These are phyloP conservation scores for Plecturocebus donacophilus DNA, from an alignment of 2,113 vertebrate species.

Conservation along the genomic window DNA sequence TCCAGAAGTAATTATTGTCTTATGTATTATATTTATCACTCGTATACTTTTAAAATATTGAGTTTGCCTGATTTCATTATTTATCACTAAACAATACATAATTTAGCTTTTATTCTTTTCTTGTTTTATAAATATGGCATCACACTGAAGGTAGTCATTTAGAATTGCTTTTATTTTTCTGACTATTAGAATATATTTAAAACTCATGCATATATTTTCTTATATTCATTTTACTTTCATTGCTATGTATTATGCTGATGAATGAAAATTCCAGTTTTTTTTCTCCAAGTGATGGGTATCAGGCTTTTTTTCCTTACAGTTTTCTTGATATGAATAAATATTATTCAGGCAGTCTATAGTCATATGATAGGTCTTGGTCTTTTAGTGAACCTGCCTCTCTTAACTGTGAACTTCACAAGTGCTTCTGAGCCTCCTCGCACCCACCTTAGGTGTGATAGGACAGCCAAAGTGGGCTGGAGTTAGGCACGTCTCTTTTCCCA, in stretches of 20 bases:
- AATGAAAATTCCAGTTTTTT: neutral
- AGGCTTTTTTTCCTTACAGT: too few species aligned
- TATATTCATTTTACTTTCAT: slow-evolving; percentile 17
- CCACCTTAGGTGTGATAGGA: neutral
- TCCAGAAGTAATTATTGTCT: neutral
- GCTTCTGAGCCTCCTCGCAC: neutral
- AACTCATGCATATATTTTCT: neutral
- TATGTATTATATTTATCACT: neutral
- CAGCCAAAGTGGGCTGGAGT: neutral
- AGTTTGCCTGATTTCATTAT: neutral
- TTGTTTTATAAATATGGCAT: neutral
- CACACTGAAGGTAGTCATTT: neutral
- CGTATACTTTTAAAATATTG: neutral
- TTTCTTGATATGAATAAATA: neutral
- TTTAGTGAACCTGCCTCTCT: neutral
- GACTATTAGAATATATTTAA: neutral
- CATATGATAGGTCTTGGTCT: neutral
- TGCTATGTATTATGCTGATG: neutral
- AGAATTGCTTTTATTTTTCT: neutral
- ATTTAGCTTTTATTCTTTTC: neutral
- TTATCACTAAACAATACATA: neutral
- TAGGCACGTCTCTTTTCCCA: neutral
- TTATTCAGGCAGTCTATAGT: neutral
- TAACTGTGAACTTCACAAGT: neutral
- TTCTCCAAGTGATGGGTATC: neutral